Evolutionary conservation across 2,113 vertebrate genomes (phyloP).

Genomic region (Strix uralensis): DNA sequence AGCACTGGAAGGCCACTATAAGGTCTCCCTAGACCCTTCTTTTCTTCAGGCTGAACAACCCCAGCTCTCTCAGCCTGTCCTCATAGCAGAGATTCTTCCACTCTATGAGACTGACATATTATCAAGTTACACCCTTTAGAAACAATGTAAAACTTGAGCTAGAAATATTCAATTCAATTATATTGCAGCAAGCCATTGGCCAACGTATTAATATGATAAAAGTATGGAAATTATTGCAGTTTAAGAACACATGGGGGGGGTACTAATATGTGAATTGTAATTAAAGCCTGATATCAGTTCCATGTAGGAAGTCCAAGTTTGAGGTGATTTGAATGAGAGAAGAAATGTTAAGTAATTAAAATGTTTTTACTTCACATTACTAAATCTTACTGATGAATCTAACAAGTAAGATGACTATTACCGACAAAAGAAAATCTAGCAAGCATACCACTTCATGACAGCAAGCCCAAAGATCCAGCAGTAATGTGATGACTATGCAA

Average conservation of each 20-base stretch:
- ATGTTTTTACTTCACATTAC: background rate
- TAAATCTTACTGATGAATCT: background rate
- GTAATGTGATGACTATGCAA: no score
- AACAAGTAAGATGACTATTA: background rate
- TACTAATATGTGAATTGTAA: slow-evolving; percentile 22
- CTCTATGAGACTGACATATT: background rate
- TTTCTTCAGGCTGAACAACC: no score
- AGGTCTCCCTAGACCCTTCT: no score
- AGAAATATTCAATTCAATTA: background rate
- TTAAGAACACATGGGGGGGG: background rate
- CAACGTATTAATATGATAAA: background rate
- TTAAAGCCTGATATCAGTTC: slow-evolving; percentile 28
- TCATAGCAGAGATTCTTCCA: background rate
- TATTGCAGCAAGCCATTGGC: background rate
- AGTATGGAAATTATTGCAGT: slow-evolving; percentile 1
- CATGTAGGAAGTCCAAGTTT: slow-evolving; percentile 7
- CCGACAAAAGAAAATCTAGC: background rate
- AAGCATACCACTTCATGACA: background rate
- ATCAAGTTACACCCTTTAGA: background rate
- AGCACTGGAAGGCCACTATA: no score
- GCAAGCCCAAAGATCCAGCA: background rate
- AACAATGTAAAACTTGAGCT: background rate
- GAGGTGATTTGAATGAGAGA: background rate
- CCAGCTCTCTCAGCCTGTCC: no score
- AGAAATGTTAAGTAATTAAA: background rate